A percentile compares a stretch with the other conserved stretches of the same genome.
Evolutionary conservation across 2,888 invertebrate genomes (phyloP).

Genomic region (Ectemnius lituratus): DNA sequence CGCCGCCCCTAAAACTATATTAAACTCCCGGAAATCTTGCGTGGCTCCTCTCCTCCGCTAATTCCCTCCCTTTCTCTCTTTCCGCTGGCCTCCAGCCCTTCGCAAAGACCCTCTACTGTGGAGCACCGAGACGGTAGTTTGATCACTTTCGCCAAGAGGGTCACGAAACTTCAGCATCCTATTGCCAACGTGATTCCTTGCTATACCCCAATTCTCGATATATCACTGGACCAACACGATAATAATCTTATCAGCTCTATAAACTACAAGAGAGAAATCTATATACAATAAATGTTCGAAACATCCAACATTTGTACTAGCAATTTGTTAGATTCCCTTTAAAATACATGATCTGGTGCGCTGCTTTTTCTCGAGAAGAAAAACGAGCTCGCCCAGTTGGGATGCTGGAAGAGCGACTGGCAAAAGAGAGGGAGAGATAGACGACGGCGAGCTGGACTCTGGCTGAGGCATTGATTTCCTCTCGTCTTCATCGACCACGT

Average conservation of each 20-base stretch:
- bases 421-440: slow-evolving; percentile 48
- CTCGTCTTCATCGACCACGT: slow-evolving; percentile 76
- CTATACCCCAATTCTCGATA: neutral
- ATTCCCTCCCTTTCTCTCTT: slow-evolving; percentile 57
- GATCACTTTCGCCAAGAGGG: slow-evolving; percentile 66
- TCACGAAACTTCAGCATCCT: slow-evolving; percentile 25
- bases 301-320: too few relatives aligned
- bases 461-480: slow-evolving; percentile 76
- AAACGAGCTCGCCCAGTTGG: slow-evolving; percentile 30
- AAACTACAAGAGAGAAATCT: too few relatives aligned
- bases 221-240: neutral
- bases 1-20: slow-evolving; percentile 77
- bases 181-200: slow-evolving; percentile 13
- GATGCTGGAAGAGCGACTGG: slow-evolving; percentile 38
- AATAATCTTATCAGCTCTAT: too few relatives aligned
- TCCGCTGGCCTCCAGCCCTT: slow-evolving; percentile 34
- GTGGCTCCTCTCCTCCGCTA: slow-evolving; percentile 61
- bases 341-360: neutral
- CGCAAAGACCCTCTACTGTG: slow-evolving; percentile 39
- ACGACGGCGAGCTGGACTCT: slow-evolving; percentile 65
- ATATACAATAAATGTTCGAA: too few relatives aligned
- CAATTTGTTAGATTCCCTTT: too few relatives aligned
- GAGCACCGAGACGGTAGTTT: slow-evolving; percentile 72
- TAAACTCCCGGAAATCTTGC: slow-evolving; percentile 77
- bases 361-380: neutral